Conservation (phyloP, 2,113 vertebrate genomes). For the Sebastes schlegelii region DNA sequence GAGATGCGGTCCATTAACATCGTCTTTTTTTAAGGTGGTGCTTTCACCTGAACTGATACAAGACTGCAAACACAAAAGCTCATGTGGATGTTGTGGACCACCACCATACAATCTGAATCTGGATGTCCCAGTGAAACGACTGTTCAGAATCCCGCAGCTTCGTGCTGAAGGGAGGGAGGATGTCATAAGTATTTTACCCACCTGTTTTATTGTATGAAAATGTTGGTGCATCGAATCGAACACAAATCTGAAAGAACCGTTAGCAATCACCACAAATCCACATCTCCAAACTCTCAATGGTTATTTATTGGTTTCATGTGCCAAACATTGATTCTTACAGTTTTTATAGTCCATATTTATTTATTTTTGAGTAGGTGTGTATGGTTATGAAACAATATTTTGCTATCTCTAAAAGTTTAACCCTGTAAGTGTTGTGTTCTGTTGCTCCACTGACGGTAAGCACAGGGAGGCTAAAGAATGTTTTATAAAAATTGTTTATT, state of each 20-base stretch:
- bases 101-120: conserved; percentile 3
- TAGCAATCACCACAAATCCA: conserved; percentile 44
- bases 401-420: conserved; percentile 55
- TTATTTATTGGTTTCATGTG: conserved; percentile 74
- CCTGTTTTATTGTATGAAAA: conserved; percentile 62
- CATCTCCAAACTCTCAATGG: conserved; percentile 42
- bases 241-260: conserved; percentile 55
- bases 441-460: conserved; percentile 61
- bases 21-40: conserved; percentile 45
- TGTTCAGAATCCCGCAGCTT: conserved; percentile 30
- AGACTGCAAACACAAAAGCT: conserved; percentile 24
- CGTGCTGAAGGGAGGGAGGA: conserved; percentile 13
- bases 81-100: conserved; percentile 7
- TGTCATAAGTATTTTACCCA: conserved; percentile 47
- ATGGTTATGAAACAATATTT: conserved; percentile 72
- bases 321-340: conserved; percentile 77
- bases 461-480: conserved; percentile 71
- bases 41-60: conserved; percentile 53
- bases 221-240: conserved; percentile 61
- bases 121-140: conserved; percentile 66
- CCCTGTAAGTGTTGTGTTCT: conserved; percentile 59
- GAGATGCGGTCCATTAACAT: background rate
- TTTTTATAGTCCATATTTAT: conserved; percentile 82
- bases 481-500: conserved; percentile 82
- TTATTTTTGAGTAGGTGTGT: conserved; percentile 76